Conservation (phyloP, 2,797 vertebrate genomes). For the Chrysocyon brachyurus region DNA sequence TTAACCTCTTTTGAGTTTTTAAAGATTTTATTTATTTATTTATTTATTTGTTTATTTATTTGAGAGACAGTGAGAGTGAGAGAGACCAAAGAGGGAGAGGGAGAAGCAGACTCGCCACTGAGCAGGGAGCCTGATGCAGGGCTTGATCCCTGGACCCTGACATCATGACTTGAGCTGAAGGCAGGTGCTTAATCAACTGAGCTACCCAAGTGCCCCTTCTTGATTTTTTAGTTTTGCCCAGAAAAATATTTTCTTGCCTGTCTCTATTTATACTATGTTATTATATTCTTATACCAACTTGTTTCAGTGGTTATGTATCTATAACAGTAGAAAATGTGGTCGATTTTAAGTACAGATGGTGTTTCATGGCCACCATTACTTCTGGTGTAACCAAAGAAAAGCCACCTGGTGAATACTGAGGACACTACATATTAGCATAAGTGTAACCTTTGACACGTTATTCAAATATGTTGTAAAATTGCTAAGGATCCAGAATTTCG, state of each 20-base stretch:
- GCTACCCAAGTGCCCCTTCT: neutral
- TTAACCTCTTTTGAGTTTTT: neutral
- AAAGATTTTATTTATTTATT: too few relatives aligned
- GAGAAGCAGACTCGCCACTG: too few relatives aligned
- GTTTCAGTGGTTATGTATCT: neutral
- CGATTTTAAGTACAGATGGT: neutral
- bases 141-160: too few relatives aligned
- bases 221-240: slow-evolving; percentile 9
- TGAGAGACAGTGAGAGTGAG: too few relatives aligned
- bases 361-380: neutral
- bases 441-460: slow-evolving; percentile 9
- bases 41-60: too few relatives aligned
- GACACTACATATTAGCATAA: neutral
- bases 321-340: slow-evolving; percentile 1
- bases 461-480: slow-evolving; percentile 24
- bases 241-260: slow-evolving; percentile 14
- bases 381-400: neutral
- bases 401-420: neutral
- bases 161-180: too few relatives aligned
- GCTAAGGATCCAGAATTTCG: slow-evolving; percentile 35
- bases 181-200: too few relatives aligned
- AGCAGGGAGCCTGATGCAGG: too few relatives aligned
- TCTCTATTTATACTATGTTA: neutral
- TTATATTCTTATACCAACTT: neutral
- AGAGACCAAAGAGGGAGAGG: too few relatives aligned